phyloP scores from a whole-genome alignment of 1,140 invertebrate species.

The Lepidostoma basale region DNA sequence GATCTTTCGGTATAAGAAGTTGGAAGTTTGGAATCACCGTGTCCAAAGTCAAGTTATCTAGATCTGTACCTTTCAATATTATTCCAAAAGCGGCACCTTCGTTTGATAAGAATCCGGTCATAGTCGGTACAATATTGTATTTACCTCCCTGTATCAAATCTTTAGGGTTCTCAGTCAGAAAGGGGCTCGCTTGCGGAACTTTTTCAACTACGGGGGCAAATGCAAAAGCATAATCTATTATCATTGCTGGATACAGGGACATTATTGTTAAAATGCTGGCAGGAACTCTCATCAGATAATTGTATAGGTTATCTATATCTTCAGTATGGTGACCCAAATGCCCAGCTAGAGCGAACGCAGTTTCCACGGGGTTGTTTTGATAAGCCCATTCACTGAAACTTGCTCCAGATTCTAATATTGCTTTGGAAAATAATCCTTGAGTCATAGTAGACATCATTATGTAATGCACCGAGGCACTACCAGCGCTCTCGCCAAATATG shows the following conservation, averaged over 20 bases:
- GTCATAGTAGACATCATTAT: conserved; percentile 49
- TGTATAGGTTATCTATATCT: conserved; percentile 49
- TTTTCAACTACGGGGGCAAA: conserved; percentile 14
- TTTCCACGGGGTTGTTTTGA: conserved; percentile 48
- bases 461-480: conserved; percentile 55
- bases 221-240: neutral
- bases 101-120: conserved; percentile 1
- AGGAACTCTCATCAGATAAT: conserved; percentile 56
- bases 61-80: neutral
- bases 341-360: conserved; percentile 53
- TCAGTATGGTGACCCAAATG: conserved; percentile 56
- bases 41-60: neutral
- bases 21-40: conserved; percentile 8
- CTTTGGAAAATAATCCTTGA: conserved; percentile 63
- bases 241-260: neutral
- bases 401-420: conserved; percentile 65
- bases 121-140: neutral
- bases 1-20: neutral
- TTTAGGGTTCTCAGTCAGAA: neutral
- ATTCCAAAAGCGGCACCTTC: conserved; percentile 9
- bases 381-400: conserved; percentile 53
- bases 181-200: conserved; percentile 26
- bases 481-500: conserved; percentile 63
- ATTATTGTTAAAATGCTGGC: neutral
- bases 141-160: neutral